These are phyloP conservation scores for Diprion similis DNA, from an alignment of 1,140 invertebrate species.

Conservation along the genomic window DNA sequence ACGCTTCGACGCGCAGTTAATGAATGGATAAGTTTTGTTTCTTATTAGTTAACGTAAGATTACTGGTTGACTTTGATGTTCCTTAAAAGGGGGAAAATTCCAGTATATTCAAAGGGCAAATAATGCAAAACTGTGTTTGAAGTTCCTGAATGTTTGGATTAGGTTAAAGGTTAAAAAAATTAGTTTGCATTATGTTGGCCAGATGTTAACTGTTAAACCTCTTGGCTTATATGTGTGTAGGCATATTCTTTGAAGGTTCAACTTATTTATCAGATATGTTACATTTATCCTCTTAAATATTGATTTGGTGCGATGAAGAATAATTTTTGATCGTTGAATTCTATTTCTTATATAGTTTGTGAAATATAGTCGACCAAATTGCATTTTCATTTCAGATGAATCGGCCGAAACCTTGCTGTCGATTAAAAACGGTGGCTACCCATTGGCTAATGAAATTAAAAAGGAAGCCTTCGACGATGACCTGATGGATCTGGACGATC, in stretches of 20 bases:
- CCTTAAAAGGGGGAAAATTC: no score
- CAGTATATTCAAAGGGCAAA: neutral
- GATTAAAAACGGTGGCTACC: conserved; percentile 65
- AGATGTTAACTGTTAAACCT: conserved; percentile 9
- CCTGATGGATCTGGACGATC: conserved; percentile 68
- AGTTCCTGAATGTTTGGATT: no score
- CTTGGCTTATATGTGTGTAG: no score
- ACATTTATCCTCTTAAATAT: conserved; percentile 58
- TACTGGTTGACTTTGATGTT: no score
- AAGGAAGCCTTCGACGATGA: conserved; percentile 66
- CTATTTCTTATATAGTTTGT: conserved; percentile 34
- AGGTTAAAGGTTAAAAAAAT: conserved; percentile 46
- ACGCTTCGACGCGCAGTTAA: neutral
- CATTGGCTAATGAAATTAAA: conserved; percentile 55
- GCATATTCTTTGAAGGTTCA: neutral
- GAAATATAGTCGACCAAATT: conserved; percentile 28
- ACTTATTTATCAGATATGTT: conserved; percentile 61
- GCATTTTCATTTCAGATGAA: conserved; percentile 50
- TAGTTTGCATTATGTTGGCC: conserved; percentile 21
- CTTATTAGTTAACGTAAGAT: neutral
- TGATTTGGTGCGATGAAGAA: conserved; percentile 27
- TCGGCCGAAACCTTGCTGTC: conserved; percentile 62
- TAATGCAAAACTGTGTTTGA: conserved; percentile 29
- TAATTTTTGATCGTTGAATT: conserved; percentile 13
- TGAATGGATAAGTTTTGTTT: neutral